Percentiles rank a stretch among this genome's conserved stretches.
Conservation (phyloP, 2,888 invertebrate species). For the Caenorhabditis sp. region DNA sequence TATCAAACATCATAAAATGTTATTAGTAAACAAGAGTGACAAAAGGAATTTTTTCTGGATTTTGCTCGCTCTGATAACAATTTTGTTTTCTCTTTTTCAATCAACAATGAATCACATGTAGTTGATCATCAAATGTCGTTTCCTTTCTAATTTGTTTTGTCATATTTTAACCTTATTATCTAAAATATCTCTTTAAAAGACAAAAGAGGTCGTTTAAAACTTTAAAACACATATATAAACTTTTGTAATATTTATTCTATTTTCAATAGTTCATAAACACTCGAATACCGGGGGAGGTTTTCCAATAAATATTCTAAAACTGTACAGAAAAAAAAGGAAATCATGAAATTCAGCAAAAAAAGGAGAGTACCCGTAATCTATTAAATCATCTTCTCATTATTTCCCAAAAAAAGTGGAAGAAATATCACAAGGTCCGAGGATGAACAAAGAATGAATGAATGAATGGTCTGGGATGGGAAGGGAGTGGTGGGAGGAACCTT, state of each 20-base stretch:
- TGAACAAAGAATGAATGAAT: neutral
- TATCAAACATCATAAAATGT: too few relatives aligned
- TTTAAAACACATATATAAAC: neutral
- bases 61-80: too few relatives aligned
- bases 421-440: neutral
- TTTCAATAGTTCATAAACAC: neutral
- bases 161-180: too few relatives aligned
- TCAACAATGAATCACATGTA: too few relatives aligned
- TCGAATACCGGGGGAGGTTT: neutral
- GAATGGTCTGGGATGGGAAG: too few relatives aligned
- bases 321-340: neutral
- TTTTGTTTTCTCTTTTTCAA: too few relatives aligned
- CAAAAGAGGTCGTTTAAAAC: too few relatives aligned
- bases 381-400: neutral
- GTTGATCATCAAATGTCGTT: too few relatives aligned
- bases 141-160: too few relatives aligned
- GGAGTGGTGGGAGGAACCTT: neutral
- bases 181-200: too few relatives aligned
- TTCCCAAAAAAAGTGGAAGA: neutral
- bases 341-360: neutral
- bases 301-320: neutral
- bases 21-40: too few relatives aligned
- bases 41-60: too few relatives aligned
- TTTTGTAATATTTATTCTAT: neutral
- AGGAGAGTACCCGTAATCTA: neutral